Conservation (phyloP, 2,113 vertebrate genomes). For the Theristicus caerulescens region DNA sequence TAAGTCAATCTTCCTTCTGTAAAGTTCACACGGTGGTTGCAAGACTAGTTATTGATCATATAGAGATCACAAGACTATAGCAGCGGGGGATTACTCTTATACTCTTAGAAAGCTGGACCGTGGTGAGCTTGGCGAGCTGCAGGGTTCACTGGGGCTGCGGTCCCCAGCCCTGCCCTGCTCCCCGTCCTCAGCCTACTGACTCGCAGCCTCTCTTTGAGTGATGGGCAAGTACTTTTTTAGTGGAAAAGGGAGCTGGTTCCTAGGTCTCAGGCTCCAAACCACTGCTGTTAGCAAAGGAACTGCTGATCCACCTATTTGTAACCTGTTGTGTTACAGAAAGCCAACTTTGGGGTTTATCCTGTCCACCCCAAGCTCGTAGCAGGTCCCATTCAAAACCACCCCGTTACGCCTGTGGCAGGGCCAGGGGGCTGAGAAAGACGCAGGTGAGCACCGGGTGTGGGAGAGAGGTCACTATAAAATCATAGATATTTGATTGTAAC, state of each 20-base stretch:
- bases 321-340: not conserved
- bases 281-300: not conserved
- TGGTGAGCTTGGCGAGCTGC: not conserved
- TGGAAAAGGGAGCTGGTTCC: not conserved
- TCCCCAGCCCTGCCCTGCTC: not conserved
- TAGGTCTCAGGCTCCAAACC: not conserved
- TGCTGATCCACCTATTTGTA: not conserved
- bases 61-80: rapidly evolving
- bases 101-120: not conserved
- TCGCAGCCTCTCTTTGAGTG: not conserved
- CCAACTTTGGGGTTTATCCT: not conserved
- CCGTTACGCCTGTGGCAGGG: rapidly evolving
- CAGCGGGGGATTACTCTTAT: not conserved
- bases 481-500: not conserved
- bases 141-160: not conserved
- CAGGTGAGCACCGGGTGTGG: not conserved
- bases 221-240: not conserved
- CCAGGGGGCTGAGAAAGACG: not conserved
- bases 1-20: not conserved
- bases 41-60: not conserved
- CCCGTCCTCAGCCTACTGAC: not conserved
- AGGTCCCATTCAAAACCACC: not conserved
- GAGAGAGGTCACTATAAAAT: not conserved
- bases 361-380: not conserved
- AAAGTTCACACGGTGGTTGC: not conserved